Percentiles rank a stretch among this genome's conserved stretches.
Evolutionary conservation across 23 tunicate species (phyloP).

Genomic region (Trididemnum nubilum): DNA sequence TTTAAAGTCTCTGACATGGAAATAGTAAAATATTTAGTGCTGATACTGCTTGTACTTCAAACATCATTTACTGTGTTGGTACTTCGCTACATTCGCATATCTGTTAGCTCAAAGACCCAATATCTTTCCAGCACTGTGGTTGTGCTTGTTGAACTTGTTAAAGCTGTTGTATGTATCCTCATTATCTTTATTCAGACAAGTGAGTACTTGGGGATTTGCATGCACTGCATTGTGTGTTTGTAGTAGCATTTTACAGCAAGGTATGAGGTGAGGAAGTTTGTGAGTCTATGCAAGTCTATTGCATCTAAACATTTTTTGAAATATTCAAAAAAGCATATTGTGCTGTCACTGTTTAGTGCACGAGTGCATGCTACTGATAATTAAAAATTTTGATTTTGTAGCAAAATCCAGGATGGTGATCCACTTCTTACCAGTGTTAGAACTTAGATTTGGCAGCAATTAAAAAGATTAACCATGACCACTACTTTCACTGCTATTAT

Average conservation of each 20-base stretch:
- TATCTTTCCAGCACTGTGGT: conserved; percentile 74
- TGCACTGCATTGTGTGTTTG: neutral
- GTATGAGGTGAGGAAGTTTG: no score
- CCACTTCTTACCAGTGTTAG: no score
- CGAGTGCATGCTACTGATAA: no score
- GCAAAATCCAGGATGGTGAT: no score
- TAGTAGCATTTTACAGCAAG: neutral
- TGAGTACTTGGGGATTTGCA: conserved; percentile 12
- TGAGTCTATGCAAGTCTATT: no score
- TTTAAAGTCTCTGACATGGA: conserved; percentile 35
- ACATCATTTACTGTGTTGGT: conserved; percentile 58
- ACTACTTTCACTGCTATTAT: no score
- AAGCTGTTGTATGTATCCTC: conserved; percentile 42
- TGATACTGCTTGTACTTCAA: conserved; percentile 69
- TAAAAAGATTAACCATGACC: no score
- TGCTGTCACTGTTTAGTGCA: neutral
- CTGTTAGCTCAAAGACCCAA: conserved; percentile 26
- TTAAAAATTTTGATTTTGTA: no score
- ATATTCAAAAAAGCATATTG: no score
- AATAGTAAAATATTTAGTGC: conserved; percentile 34
- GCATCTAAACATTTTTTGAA: no score
- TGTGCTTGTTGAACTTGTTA: conserved; percentile 64
- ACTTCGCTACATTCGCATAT: conserved; percentile 63
- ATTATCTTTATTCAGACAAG: conserved; percentile 47
- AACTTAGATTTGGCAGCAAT: no score